Evolutionary conservation across 1,140 invertebrate genomes (phyloP).

Genomic region (Halictus rubicundus): DNA sequence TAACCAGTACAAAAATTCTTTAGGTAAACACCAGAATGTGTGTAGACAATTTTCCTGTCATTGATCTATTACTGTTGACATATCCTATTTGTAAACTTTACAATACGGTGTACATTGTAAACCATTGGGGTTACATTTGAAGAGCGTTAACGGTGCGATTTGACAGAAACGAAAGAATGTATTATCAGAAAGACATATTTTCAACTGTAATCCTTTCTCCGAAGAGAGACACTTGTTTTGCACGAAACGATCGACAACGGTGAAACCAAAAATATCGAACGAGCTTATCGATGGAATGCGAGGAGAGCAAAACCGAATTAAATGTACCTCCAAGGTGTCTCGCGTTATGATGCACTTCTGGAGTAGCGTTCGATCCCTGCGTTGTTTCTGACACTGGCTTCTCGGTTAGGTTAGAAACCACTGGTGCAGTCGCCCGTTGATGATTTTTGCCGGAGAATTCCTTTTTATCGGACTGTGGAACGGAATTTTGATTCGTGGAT

Average conservation of each 20-base stretch:
- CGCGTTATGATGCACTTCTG: slow-evolving; percentile 16
- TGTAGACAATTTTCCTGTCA: background rate
- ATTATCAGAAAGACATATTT: background rate
- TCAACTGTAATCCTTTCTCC: background rate
- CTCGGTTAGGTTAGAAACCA: slow-evolving; percentile 60
- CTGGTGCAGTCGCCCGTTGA: slow-evolving; percentile 1
- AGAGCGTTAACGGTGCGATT: background rate
- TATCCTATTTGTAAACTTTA: background rate
- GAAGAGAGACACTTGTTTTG: background rate
- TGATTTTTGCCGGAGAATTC: slow-evolving; percentile 3
- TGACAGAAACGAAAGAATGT: too few relatives aligned
- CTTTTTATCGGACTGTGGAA: slow-evolving; percentile 5
- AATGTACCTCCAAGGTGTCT: slow-evolving; percentile 37
- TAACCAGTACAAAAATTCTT: too few relatives aligned
- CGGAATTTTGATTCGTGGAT: slow-evolving; percentile 15
- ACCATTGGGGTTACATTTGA: background rate
- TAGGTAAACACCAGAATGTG: background rate
- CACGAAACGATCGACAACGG: background rate
- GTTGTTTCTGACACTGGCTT: slow-evolving; percentile 37
- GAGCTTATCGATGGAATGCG: background rate
- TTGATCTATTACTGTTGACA: background rate
- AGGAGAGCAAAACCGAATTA: background rate
- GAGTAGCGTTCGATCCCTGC: slow-evolving; percentile 23
- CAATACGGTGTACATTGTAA: background rate
- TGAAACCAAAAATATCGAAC: background rate